phyloP scores from a whole-genome alignment of 2,888 invertebrate genomes.

The Dynastes hyllus region DNA sequence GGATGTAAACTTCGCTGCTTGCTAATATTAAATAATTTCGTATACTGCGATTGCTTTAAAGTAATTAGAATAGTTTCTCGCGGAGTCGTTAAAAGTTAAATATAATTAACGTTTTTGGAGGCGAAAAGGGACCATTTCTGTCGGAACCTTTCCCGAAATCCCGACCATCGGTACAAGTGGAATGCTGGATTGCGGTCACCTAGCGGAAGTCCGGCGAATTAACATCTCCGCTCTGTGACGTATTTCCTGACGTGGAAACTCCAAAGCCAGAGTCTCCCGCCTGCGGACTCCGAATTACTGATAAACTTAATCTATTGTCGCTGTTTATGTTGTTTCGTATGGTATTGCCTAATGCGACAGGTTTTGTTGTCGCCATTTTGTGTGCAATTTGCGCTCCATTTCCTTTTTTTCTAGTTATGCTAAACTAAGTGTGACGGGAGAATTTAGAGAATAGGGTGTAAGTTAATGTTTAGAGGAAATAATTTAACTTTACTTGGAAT shows the following conservation, averaged over 20 bases:
- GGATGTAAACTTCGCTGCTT: background rate
- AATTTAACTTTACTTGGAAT: background rate
- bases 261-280: background rate
- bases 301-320: constrained; percentile 43
- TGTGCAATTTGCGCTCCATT: constrained; percentile 1
- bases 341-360: constrained; percentile 9
- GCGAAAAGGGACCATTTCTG: constrained; percentile 6
- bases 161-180: background rate
- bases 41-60: constrained; percentile 21
- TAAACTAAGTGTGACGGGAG: background rate
- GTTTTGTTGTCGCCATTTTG: background rate
- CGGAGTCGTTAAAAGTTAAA: constrained; percentile 39
- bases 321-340: constrained; percentile 12
- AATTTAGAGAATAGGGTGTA: too few relatives aligned
- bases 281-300: constrained; percentile 16
- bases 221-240: constrained; percentile 39
- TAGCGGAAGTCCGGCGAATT: constrained; percentile 40
- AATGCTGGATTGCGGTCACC: constrained; percentile 41
- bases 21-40: constrained; percentile 7
- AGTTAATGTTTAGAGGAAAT: too few relatives aligned
- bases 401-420: background rate
- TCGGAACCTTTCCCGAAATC: background rate
- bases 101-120: constrained; percentile 37
- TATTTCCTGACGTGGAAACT: constrained; percentile 39
- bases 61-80: constrained; percentile 36